These are phyloP conservation scores for Lepeophtheirus salmonis DNA, from an alignment of 1,140 invertebrate genomes.

Conservation along the genomic window DNA sequence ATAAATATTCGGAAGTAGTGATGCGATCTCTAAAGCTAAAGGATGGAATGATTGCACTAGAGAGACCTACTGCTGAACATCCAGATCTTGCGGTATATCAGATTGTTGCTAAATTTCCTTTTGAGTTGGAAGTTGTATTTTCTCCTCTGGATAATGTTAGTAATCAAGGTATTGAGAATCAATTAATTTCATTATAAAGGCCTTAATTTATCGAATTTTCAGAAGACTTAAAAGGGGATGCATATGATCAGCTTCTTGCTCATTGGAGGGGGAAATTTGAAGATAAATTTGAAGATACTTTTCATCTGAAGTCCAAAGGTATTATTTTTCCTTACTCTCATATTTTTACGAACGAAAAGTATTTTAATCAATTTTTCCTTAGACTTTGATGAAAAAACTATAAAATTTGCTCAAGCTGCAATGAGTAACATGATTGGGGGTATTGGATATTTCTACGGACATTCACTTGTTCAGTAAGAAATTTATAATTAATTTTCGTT, in stretches of 20 bases:
- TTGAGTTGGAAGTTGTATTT: conserved; percentile 63
- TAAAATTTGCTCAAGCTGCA: conserved; percentile 62
- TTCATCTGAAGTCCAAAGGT: conserved; percentile 32
- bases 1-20: conserved; percentile 23
- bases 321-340: background rate
- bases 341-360: background rate
- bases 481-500: no score
- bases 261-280: background rate
- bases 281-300: conserved; percentile 45
- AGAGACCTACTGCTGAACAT: conserved; percentile 22
- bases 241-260: conserved; percentile 19
- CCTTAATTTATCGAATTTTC: background rate
- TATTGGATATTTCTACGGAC: conserved; percentile 89
- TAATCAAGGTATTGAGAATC: conserved; percentile 26
- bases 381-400: conserved; percentile 45
- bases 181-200: background rate
- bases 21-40: conserved; percentile 18
- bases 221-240: conserved; percentile 38
- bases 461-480: conserved; percentile 54
- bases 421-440: conserved; percentile 88
- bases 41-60: background rate
- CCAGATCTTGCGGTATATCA: conserved; percentile 65
- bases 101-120: conserved; percentile 55
- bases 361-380: conserved; percentile 25
- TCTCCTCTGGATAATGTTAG: conserved; percentile 35